These are phyloP conservation scores for Camponotus fellah DNA, from an alignment of 2,888 invertebrate genomes.

Conservation along the genomic window DNA sequence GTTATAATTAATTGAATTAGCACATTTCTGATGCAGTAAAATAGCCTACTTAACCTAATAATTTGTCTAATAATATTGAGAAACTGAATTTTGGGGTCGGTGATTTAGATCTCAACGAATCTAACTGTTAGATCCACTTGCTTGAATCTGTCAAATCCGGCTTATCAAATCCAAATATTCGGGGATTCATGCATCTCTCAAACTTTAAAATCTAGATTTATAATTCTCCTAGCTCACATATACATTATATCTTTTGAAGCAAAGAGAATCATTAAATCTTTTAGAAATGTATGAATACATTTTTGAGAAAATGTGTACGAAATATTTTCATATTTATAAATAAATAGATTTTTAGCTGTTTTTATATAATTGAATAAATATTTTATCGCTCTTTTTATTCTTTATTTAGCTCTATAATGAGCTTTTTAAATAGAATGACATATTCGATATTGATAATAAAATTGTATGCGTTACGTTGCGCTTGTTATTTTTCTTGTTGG, in stretches of 20 bases:
- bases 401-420: not conserved
- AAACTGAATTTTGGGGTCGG: conserved; percentile 9
- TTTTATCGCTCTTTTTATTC: not conserved
- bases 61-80: conserved; percentile 6
- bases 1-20: conserved; percentile 8
- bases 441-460: conserved; percentile 19
- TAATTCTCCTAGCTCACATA: not conserved
- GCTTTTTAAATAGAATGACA: not conserved
- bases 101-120: conserved; percentile 4
- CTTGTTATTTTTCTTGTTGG: conserved; percentile 7
- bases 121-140: not conserved
- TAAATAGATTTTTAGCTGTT: not conserved
- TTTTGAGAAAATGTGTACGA: not conserved
- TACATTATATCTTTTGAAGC: not conserved
- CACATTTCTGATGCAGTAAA: not conserved
- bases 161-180: not conserved
- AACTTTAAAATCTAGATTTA: not conserved
- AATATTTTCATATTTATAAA: not conserved
- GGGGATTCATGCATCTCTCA: not conserved
- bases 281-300: not conserved
- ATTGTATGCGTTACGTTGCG: not conserved
- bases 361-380: not conserved
- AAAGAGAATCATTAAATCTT: not conserved
- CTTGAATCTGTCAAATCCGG: not conserved
- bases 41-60: not conserved